Base-by-base conservation (phyloP, 2,888 invertebrate genomes). In the Caenorhabditis plicata region DNA sequence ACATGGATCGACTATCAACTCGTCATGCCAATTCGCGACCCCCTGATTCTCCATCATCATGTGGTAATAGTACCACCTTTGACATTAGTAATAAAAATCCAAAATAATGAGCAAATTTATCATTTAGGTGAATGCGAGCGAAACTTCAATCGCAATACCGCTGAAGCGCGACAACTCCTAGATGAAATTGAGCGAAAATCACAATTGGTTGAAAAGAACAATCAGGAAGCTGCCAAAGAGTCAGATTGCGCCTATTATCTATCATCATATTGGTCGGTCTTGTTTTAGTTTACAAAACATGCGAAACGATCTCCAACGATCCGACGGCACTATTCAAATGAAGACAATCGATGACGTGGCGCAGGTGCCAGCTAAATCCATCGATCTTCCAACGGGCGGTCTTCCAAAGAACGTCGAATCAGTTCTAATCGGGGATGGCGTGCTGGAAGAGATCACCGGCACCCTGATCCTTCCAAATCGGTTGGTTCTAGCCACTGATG, bases 381-480 rank as follows among this genome's bases (percentile, higher is more conserved):
- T 55, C n/a, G 55, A 55, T 22, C 17, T 62, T 2, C 61, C 61
- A 15, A 43, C 51, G 4, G 55, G 61, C 47, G 61, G 64, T 0
- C 45, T 68, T 19, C 62, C 68, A 11, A 32, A 47, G 32, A 68
- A 68, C 44, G 68, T 68, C 8, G 68, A 68, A 45, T 64, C 68
- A 7, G 68, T 68, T 13, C 29, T 57, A 17, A 60, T 68, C 15
- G 64, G 62, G 2, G 56, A 53, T 3, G 67, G 67, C 17, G 32
- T 56, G 22, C 43, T 63, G 4, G 48, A 68, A n/a, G 48, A 51
- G n/a, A 56, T 64, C 42, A 50, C 68, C 1, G 68, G 64, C 13
- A 58, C 62, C 0, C 46, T 68, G 11, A 60, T 71, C 1, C 58
- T 68, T 25, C 56, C 64, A 9, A 58, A 51, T 20, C 64, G 64